phyloP scores from a whole-genome alignment of 1,140 invertebrate species.

The Oncopodura yosiiana region DNA sequence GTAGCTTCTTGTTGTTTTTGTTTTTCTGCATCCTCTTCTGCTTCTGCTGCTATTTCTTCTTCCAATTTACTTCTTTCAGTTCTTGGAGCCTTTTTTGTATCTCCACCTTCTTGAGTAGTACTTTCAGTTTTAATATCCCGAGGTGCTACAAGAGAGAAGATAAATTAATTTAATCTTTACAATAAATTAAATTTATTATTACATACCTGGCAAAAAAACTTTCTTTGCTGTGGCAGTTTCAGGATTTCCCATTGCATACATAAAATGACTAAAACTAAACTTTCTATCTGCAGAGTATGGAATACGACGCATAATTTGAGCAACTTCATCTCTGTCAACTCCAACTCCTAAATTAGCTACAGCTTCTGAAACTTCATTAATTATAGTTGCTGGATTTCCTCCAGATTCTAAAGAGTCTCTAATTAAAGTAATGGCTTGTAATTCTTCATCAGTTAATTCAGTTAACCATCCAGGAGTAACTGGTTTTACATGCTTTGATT shows the following conservation, averaged over 20 bases:
- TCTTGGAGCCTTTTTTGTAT: too few species aligned
- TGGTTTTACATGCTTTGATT: conserved; percentile 1
- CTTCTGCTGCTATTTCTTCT: neutral
- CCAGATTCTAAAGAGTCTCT: neutral
- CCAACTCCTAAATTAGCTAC: neutral
- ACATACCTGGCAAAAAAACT: conserved; percentile 2
- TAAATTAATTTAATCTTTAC: neutral
- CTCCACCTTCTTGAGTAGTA: too few species aligned
- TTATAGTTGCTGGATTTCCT: neutral
- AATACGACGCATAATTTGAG: conserved; percentile 6
- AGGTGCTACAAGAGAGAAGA: neutral
- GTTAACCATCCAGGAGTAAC: conserved; percentile 24
- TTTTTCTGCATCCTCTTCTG: neutral
- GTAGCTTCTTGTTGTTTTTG: too few species aligned
- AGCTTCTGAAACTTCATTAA: conserved; percentile 2
- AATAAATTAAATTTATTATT: neutral
- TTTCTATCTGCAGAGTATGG: neutral
- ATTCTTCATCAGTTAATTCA: conserved; percentile 13
- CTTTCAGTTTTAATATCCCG: neutral
- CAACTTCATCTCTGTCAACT: neutral
- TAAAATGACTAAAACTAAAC: conserved; percentile 23
- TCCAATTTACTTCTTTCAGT: too few species aligned
- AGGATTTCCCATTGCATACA: conserved; percentile 23
- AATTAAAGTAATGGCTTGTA: neutral
- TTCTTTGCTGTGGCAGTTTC: conserved; percentile 6